Base-by-base conservation (phyloP, 1,140 invertebrate species). In the Papilio helenus region DNA sequence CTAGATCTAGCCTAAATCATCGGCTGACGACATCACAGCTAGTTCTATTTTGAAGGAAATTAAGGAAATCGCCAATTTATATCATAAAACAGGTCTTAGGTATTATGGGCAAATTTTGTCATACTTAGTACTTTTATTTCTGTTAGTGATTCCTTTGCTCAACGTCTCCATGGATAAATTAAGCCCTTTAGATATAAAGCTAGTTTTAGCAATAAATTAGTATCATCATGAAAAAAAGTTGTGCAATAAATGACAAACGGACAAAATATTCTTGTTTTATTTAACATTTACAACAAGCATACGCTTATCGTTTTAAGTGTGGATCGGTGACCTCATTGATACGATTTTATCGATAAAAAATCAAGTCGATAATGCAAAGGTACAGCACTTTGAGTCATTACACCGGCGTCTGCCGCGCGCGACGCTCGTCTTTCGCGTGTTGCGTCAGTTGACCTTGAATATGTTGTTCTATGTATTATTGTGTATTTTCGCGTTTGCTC, bases 381-480 rank as follows among this genome's bases (percentile, higher is more conserved):
- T 55, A 29, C 55, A 65, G 29, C 76, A 20, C 42, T 49, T 77
- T 39, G 16, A 61, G 51, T 34, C 73, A 79, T 72, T 68, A 72
- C 49, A 72, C 58, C 78, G 79, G 44, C 76, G 58, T 49, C 18
- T 3, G 61, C 73, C n/a, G 74, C 58, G 18, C 44, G 29, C 16
- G 65, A n/a, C 71, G 51, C 29, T 29, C 73, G 42, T 73, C 79
- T 79, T 55, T 23, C 77, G 23, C 10, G 61, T 29, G 20, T 61
- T 20, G 20, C 10, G 10, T 26, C 20, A 61, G 2, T 18, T 23
- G 61, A 65, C 61, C 61, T 58, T 79, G 49, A 80, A 61, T 20
- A 86, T 89, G 82, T 85, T 84, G 55, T 84, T 87, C 20, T 77
- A 85, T 39, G 44, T 86, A 72, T 83, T 81, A n/a, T 61, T 87